Evolutionary conservation across 1,140 invertebrate species (phyloP).

Genomic region (Orchestia grillus): DNA sequence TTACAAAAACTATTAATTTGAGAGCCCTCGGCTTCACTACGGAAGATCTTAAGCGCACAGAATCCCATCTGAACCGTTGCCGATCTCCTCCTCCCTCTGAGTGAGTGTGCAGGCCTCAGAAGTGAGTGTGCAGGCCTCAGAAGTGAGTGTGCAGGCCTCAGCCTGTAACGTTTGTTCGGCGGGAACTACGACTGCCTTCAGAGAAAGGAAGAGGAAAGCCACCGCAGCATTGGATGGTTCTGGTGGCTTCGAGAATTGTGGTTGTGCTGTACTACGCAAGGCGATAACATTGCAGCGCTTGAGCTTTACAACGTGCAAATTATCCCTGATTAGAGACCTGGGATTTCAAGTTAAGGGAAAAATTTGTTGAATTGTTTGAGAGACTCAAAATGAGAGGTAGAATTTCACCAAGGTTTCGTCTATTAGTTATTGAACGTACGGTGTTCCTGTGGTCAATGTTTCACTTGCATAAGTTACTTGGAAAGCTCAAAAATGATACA

Average conservation of each 20-base stretch:
- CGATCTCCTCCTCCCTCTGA: not conserved
- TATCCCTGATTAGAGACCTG: not conserved
- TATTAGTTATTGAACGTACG: not conserved
- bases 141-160: not conserved
- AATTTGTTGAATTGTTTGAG: too few relatives aligned
- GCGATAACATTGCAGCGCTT: not conserved
- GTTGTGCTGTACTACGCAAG: not conserved
- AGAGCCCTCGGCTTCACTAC: not conserved
- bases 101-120: not conserved
- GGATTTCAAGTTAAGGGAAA: not conserved
- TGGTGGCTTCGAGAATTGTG: not conserved
- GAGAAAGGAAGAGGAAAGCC: not conserved
- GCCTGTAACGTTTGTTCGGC: not conserved
- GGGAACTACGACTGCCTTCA: not conserved
- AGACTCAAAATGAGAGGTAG: too few relatives aligned
- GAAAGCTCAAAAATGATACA: not conserved
- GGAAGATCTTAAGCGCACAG: not conserved
- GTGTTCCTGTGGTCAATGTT: not conserved
- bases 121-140: not conserved
- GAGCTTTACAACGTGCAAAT: not conserved
- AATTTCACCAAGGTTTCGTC: not conserved
- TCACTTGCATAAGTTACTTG: not conserved
- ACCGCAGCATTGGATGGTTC: not conserved
- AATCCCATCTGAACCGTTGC: not conserved
- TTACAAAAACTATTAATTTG: not conserved